These are phyloP conservation scores for Scaptomyza tumidula DNA, from an alignment of 2,888 invertebrate species.

Conservation along the genomic window DNA sequence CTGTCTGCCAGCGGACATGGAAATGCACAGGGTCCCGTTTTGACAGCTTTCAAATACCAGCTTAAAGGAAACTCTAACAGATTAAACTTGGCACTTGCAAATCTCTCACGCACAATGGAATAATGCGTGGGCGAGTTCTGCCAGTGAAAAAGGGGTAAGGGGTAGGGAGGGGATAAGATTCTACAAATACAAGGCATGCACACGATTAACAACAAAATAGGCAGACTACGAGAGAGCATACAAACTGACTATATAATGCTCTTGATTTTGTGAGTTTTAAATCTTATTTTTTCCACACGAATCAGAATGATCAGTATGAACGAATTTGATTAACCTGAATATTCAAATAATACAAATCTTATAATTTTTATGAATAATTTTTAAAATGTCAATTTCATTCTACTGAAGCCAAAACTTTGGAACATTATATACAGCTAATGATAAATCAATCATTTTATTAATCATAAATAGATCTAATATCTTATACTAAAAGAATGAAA, in stretches of 20 bases:
- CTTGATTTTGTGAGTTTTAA: not conserved
- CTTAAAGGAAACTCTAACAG: constrained; percentile 75
- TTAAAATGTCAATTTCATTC: too few relatives aligned
- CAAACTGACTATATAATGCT: constrained; percentile 26
- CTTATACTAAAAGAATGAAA: too few relatives aligned
- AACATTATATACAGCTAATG: too few relatives aligned
- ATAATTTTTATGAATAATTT: too few relatives aligned
- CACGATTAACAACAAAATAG: constrained; percentile 59
- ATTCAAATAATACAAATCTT: too few relatives aligned
- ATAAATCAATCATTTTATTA: too few relatives aligned
- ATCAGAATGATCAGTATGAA: not conserved
- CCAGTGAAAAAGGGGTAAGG: not conserved
- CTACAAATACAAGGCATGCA: constrained; percentile 46
- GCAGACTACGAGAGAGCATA: not conserved
- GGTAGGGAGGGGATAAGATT: not conserved
- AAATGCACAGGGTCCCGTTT: constrained; percentile 44
- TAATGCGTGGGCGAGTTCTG: too few relatives aligned
- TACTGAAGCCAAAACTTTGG: too few relatives aligned
- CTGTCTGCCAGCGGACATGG: constrained; percentile 55
- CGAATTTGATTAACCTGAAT: too few relatives aligned
- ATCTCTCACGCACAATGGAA: constrained; percentile 39
- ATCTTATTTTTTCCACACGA: not conserved
- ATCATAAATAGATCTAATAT: too few relatives aligned
- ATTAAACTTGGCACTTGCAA: constrained; percentile 77
- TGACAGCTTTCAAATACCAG: constrained; percentile 53